Conservation (phyloP, 2,888 invertebrate genomes). For the Slavum lentiscoides region DNA sequence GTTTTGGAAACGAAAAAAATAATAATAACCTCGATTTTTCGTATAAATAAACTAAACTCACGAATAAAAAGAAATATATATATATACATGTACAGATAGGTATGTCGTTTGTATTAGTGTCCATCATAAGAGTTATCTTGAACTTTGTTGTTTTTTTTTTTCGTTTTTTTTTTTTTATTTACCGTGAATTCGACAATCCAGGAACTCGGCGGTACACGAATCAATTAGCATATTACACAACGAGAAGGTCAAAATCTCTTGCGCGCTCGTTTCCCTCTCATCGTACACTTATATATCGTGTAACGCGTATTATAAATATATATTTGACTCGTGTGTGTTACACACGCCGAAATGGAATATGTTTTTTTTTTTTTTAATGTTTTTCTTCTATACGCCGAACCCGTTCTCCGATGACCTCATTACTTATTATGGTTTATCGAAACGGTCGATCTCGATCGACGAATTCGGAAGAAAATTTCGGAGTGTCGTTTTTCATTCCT, state of each 20-base stretch:
- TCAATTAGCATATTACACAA: conserved; percentile 23
- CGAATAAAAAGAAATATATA: too few relatives aligned
- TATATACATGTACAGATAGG: too few relatives aligned
- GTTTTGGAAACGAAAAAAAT: too few relatives aligned
- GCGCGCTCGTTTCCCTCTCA: background rate
- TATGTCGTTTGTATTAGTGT: too few relatives aligned
- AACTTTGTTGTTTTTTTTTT: background rate
- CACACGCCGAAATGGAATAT: background rate
- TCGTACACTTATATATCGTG: background rate
- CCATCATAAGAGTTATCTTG: background rate
- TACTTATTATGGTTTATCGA: conserved; percentile 5
- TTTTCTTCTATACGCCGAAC: background rate
- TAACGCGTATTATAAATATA: background rate
- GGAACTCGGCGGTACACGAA: background rate
- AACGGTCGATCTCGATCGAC: conserved; percentile 18
- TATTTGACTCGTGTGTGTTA: too few relatives aligned
- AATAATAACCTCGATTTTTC: too few relatives aligned
- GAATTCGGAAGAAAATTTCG: background rate
- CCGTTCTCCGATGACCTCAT: conserved; percentile 31
- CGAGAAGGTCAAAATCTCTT: conserved; percentile 5
- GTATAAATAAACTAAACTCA: too few relatives aligned
- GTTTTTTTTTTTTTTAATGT: too few relatives aligned
- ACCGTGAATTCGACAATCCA: background rate
- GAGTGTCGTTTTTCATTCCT: background rate
- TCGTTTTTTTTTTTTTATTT: background rate